Evolutionary conservation across 2,888 invertebrate species (phyloP), one percentile per base, ranked within the genome.

Genomic region (Odontomyia ornata): DNA sequence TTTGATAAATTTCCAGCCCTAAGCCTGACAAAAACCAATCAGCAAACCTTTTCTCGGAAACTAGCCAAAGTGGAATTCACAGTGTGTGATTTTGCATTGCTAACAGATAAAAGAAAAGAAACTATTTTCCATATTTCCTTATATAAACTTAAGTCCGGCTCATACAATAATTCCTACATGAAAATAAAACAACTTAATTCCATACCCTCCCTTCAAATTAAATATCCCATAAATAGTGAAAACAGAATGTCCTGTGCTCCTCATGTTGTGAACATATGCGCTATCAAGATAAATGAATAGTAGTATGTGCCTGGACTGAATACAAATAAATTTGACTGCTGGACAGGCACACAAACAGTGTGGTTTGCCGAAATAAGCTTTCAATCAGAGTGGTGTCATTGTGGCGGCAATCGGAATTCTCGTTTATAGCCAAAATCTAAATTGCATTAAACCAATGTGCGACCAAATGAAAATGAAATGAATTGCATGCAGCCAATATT

Each of bases 351-450:
- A 73, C 60, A 73, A 43, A 57, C 43, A 73, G 28, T 57, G 73
- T 60, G 73, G 73, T 73, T 60, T 57, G 18, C 73, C 73, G 73
- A 60, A 73, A 73, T 73, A 73, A 73, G 60, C 73, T 73, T 73
- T 73, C 73, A 73, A 73, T 73, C 73, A 57, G 52, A 60, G 60
- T 23, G 27, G 57, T 73, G 73, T 73, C 73, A 57, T 73, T 60
- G 73, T 23, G 60, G 30, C 28, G 57, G 57, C 60, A 13, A 57
- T 28, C 56, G 69, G 69, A 69, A 47, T 69, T 47, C 46, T 30
- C 69, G 46, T 69, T 46, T 46, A 69, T 47, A 47, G 57, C 73
- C 73, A 36, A 60, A 73, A 57, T 57, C 57, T 60, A 73, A 57
- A 57, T 73, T 57, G 73, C 56, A 72, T 56, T 69, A 72, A 72